Evolutionary conservation across 2,113 vertebrate species (phyloP).

Genomic region (Ascaphus truei): DNA sequence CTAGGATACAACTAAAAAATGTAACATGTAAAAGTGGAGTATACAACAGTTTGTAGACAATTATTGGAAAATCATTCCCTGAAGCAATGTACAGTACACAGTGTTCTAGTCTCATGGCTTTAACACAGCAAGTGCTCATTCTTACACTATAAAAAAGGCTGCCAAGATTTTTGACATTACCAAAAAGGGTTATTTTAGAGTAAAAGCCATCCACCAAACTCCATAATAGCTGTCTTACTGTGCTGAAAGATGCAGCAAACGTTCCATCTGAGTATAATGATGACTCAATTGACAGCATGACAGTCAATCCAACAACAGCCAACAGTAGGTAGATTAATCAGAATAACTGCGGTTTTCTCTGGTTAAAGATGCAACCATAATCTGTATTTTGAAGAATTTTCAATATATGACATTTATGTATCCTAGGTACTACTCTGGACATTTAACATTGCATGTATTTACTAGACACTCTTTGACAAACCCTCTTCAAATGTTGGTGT

Average conservation of each 20-base stretch:
- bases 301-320: slow-evolving; percentile 46
- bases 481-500: no score
- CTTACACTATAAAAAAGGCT: slow-evolving; percentile 43
- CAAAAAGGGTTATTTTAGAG: slow-evolving; percentile 35
- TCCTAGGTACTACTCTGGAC: no score
- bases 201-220: slow-evolving; percentile 43
- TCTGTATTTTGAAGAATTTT: slow-evolving; percentile 47
- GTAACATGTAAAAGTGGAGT: neutral
- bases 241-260: slow-evolving; percentile 44
- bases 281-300: slow-evolving; percentile 51
- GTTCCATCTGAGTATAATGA: slow-evolving; percentile 45
- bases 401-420: no score
- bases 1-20: slow-evolving; percentile 5
- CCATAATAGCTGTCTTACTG: slow-evolving; percentile 35
- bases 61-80: slow-evolving; percentile 27
- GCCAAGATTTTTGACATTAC: slow-evolving; percentile 34
- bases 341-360: slow-evolving; percentile 45
- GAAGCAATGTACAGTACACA: slow-evolving; percentile 21
- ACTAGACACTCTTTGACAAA: no score
- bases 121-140: slow-evolving; percentile 32
- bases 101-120: slow-evolving; percentile 1
- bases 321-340: slow-evolving; percentile 44
- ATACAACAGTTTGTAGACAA: slow-evolving; percentile 11
- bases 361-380: slow-evolving; percentile 45
- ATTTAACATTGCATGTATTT: no score